These are phyloP conservation scores for Dugesia japonica DNA, from an alignment of 2,888 invertebrate genomes.

Conservation along the genomic window DNA sequence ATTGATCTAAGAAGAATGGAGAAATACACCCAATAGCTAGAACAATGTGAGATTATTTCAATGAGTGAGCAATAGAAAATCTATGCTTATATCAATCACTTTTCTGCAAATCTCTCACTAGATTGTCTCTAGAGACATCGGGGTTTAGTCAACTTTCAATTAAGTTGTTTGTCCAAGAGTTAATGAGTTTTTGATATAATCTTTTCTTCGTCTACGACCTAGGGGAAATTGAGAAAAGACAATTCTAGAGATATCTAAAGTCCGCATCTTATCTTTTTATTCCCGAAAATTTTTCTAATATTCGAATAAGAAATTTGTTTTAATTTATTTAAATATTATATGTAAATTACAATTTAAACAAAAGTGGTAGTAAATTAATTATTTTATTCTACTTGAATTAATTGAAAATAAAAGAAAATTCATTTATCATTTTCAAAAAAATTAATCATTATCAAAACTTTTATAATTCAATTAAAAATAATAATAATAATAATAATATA, in stretches of 20 bases:
- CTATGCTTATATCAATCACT: neutral
- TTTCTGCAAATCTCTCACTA: neutral
- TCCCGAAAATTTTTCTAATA: neutral
- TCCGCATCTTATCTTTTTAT: neutral
- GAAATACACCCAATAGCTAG: neutral
- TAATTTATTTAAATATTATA: no score
- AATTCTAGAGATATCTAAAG: neutral
- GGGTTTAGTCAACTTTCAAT: neutral
- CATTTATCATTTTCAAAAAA: no score
- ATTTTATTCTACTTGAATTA: no score
- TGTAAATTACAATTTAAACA: no score
- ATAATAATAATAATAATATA: no score
- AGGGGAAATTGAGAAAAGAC: neutral
- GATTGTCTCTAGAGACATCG: neutral
- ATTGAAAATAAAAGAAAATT: no score
- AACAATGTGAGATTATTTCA: neutral
- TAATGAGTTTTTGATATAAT: neutral
- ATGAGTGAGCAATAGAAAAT: neutral
- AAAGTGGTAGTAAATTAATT: no score
- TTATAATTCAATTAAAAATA: no score
- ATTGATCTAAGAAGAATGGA: neutral
- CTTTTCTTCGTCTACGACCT: neutral
- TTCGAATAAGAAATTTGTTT: neutral
- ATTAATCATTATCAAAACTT: no score
- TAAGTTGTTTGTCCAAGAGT: neutral